A percentile compares a stretch with the other conserved stretches of the same genome.
Conservation (phyloP, 1,140 invertebrate genomes). For the Ridgeia piscesae region DNA sequence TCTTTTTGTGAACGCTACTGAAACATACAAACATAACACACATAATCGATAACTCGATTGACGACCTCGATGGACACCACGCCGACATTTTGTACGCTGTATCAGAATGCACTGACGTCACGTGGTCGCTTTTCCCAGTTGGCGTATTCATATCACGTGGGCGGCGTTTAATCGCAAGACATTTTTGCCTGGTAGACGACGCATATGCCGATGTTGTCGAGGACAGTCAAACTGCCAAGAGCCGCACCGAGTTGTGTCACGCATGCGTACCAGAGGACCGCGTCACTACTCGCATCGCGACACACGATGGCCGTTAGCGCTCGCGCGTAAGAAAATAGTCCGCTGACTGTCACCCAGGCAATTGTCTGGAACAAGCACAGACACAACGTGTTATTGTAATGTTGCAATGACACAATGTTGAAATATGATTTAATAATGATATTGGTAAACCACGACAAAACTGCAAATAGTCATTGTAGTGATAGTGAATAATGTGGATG, state of each 20-base stretch:
- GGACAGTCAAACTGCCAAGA: conserved; percentile 9
- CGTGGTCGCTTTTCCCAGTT: not conserved
- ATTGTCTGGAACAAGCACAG: conserved; percentile 14
- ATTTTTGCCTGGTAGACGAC: not conserved
- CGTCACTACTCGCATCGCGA: not conserved
- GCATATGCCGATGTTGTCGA: not conserved
- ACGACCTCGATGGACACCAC: not conserved
- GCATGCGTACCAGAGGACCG: conserved; percentile 20
- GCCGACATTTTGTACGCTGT: not conserved
- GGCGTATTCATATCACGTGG: not conserved
- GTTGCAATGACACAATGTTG: not conserved
- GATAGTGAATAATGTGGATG: too few species aligned
- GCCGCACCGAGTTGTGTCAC: not conserved
- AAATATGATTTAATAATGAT: too few species aligned
- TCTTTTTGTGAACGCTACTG: not conserved
- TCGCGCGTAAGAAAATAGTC: conserved; percentile 22
- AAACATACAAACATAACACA: not conserved
- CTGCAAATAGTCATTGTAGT: too few species aligned
- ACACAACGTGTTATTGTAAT: not conserved
- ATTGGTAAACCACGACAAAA: too few species aligned
- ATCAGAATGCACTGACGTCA: not conserved
- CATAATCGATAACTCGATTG: not conserved
- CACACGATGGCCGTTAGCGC: conserved; percentile 7
- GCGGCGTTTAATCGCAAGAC: not conserved
- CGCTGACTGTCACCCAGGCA: conserved; percentile 22